Evolutionary conservation across 2,888 invertebrate species (phyloP).

Genomic region (Phalera bucephala): DNA sequence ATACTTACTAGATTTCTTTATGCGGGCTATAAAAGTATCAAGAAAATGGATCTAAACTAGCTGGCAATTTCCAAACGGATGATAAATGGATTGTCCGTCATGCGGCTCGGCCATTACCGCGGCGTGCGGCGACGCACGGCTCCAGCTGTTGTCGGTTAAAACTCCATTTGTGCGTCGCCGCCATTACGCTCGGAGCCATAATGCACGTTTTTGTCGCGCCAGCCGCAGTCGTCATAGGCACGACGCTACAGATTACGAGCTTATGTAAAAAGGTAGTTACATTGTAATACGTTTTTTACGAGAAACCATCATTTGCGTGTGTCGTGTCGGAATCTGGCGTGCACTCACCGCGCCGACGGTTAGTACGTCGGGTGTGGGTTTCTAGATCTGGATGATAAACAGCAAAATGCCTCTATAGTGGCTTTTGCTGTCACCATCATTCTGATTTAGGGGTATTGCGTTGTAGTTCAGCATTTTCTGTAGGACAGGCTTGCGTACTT

Average conservation of each 20-base stretch:
- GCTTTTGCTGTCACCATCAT: too few relatives aligned
- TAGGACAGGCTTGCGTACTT: too few relatives aligned
- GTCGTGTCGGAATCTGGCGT: conserved; percentile 28
- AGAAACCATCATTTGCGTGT: conserved; percentile 16
- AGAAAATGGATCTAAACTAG: not conserved
- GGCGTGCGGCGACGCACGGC: conserved; percentile 5
- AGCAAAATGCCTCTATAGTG: too few relatives aligned
- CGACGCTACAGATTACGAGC: conserved; percentile 16
- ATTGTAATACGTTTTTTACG: conserved; percentile 25
- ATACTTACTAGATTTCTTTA: not conserved
- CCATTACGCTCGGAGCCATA: conserved; percentile 16
- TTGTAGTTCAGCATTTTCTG: too few relatives aligned
- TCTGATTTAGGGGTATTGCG: too few relatives aligned
- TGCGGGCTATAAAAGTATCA: not conserved
- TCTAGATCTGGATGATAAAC: not conserved
- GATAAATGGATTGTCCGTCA: not conserved
- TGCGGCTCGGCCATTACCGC: conserved; percentile 6
- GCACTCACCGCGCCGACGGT: not conserved
- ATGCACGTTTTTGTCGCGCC: conserved; percentile 23
- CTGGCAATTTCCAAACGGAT: not conserved
- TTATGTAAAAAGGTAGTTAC: conserved; percentile 19
- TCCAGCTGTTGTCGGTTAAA: conserved; percentile 21
- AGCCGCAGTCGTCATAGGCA: conserved; percentile 21
- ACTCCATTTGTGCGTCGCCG: conserved; percentile 11
- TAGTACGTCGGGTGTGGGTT: not conserved